phyloP scores from a whole-genome alignment of 2,113 vertebrate genomes.

The Sprattus sprattus region DNA sequence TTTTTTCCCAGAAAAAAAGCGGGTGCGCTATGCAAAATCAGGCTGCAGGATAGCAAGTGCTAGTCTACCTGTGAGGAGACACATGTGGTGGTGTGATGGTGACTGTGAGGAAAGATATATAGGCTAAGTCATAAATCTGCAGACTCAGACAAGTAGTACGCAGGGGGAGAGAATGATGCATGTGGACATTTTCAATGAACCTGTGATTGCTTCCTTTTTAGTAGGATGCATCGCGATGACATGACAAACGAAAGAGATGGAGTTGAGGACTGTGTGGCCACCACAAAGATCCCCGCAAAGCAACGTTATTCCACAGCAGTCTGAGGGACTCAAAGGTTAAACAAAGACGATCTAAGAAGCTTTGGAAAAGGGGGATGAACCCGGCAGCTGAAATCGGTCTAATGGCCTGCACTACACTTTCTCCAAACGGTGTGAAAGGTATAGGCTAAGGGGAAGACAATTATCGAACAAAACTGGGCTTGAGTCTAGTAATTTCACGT shows the following conservation, averaged over 20 bases:
- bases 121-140: not conserved
- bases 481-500: no score
- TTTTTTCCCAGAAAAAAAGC: not conserved
- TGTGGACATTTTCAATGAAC: not conserved
- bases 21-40: not conserved
- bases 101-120: not conserved
- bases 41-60: not conserved
- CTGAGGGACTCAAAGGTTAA: not conserved
- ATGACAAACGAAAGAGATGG: not conserved
- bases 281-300: not conserved
- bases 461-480: no score
- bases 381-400: not conserved
- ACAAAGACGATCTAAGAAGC: not conserved
- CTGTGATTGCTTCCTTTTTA: not conserved
- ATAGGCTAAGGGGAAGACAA: no score
- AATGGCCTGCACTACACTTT: not conserved
- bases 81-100: not conserved
- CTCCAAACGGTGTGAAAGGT: no score
- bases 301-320: not conserved
- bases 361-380: not conserved
- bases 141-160: not conserved
- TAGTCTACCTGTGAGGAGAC: not conserved
- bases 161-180: not conserved
- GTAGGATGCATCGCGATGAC: not conserved
- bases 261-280: not conserved